These are phyloP conservation scores for Coregonus suidteri DNA, from an alignment of 2,797 vertebrate genomes.

Conservation along the genomic window DNA sequence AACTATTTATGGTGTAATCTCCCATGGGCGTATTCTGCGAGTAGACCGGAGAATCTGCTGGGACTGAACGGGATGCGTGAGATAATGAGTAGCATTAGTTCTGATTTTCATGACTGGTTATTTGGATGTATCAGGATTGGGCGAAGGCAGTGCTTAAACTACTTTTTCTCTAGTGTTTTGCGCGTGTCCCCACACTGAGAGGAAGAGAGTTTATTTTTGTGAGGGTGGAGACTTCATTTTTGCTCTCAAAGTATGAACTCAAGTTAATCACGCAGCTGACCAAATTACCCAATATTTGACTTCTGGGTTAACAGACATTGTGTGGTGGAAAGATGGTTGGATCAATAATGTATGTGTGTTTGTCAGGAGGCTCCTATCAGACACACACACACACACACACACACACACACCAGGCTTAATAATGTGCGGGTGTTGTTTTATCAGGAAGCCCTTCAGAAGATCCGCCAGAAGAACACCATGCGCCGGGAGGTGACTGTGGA, in stretches of 20 bases:
- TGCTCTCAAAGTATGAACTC: constrained; percentile 8
- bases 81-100: too few species aligned
- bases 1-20: neutral
- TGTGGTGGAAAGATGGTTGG: constrained; percentile 13
- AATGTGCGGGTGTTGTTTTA: constrained; percentile 49
- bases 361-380: constrained; percentile 89
- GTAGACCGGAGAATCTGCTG: too few species aligned
- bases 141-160: too few species aligned
- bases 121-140: too few species aligned
- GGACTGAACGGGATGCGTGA: too few species aligned
- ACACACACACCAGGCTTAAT: constrained; percentile 50
- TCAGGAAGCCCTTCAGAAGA: constrained; percentile 97
- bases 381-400: constrained; percentile 47
- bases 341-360: constrained; percentile 57
- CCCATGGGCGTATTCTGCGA: too few species aligned
- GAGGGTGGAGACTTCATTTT: constrained; percentile 6
- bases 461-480: constrained; percentile 99
- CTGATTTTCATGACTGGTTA: too few species aligned
- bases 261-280: too few species aligned
- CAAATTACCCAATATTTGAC: too few species aligned
- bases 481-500: constrained; percentile 97
- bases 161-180: too few species aligned
- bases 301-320: neutral
- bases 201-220: too few species aligned
- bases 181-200: too few species aligned